Conservation (phyloP, 2,113 vertebrate species). For the Ammodytes dubius region DNA sequence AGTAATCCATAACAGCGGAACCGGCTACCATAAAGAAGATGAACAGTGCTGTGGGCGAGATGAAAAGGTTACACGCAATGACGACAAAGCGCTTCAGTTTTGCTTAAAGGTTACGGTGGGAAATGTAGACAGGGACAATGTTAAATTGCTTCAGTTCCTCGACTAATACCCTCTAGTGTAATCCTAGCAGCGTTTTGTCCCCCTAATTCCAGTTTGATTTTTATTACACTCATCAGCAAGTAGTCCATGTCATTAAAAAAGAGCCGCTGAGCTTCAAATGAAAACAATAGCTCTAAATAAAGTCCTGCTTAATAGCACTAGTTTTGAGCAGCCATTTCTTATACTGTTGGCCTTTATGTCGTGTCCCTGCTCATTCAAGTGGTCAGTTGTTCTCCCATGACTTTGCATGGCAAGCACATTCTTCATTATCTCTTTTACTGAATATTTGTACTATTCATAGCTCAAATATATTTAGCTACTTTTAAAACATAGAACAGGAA, state of each 20-base stretch:
- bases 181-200: not conserved
- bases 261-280: constrained; percentile 3
- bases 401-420: not conserved
- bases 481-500: constrained; percentile 42
- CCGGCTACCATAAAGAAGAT: constrained; percentile 62
- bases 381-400: constrained; percentile 13
- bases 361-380: constrained; percentile 36
- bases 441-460: constrained; percentile 37
- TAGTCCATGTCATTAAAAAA: not conserved
- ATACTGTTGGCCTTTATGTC: constrained; percentile 29
- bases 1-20: constrained; percentile 72
- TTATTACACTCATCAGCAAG: not conserved
- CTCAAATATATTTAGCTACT: constrained; percentile 54
- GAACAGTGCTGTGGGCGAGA: constrained; percentile 66
- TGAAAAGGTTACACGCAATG: constrained; percentile 76
- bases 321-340: constrained; percentile 10
- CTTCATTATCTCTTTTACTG: not conserved
- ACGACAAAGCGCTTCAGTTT: constrained; percentile 60
- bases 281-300: constrained; percentile 6
- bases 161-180: not conserved
- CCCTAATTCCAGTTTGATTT: constrained; percentile 1
- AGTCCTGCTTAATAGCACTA: constrained; percentile 12
- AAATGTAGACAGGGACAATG: constrained; percentile 51
- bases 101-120: constrained; percentile 71
- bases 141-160: constrained; percentile 31